A percentile compares a stretch with the other conserved stretches of the same genome.
These are phyloP conservation scores for Ischnus inquisitorius DNA, from an alignment of 2,888 invertebrate genomes.

Conservation along the genomic window DNA sequence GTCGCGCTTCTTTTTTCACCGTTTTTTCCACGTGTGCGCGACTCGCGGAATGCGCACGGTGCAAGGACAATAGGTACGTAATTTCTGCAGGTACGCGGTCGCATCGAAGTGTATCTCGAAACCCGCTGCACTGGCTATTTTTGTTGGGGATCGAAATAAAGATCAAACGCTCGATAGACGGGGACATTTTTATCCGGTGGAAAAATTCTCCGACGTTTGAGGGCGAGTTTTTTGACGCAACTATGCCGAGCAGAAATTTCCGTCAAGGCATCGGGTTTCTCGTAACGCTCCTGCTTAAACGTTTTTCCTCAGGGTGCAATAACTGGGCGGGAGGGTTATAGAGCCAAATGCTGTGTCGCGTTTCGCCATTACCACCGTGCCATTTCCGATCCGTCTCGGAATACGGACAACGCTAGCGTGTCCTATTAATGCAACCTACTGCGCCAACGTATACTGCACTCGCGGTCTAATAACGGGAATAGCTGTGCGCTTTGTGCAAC, in stretches of 20 bases:
- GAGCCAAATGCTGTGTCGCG: not conserved
- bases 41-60: not conserved
- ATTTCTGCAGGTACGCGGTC: not conserved
- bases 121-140: not conserved
- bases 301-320: too few relatives aligned
- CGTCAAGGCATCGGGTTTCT: too few relatives aligned
- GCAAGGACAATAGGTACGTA: not conserved
- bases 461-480: conserved; percentile 5
- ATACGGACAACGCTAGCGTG: not conserved
- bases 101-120: not conserved
- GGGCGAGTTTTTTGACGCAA: too few relatives aligned
- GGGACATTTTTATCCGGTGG: too few relatives aligned
- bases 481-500: conserved; percentile 4
- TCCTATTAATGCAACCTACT: not conserved
- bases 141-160: not conserved
- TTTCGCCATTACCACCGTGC: not conserved
- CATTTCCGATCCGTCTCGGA: not conserved
- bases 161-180: not conserved
- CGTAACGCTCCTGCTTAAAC: too few relatives aligned
- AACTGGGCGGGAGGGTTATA: too few relatives aligned
- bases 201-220: too few relatives aligned
- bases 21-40: not conserved
- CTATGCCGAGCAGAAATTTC: too few relatives aligned
- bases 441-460: not conserved
- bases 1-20: not conserved